A percentile compares a stretch with the other conserved stretches of the same genome.
Evolutionary conservation across 2,888 invertebrate genomes (phyloP).

Genomic region (Leucoptera coffeella): DNA sequence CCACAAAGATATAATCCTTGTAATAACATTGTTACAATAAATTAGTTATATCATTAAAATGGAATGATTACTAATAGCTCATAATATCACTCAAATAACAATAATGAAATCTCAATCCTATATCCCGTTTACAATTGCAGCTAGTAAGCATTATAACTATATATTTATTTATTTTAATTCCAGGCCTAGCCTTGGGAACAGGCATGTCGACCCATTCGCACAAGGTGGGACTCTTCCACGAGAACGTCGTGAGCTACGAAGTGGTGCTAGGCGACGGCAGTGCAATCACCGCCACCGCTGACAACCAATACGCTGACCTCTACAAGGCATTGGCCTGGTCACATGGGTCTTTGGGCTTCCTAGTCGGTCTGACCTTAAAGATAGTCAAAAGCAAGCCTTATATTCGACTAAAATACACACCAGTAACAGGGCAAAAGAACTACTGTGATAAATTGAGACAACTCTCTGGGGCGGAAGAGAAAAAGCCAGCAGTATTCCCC

Average conservation of each 20-base stretch:
- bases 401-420: conserved; percentile 58
- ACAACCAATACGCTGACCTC: conserved; percentile 53
- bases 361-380: conserved; percentile 57
- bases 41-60: too few species aligned
- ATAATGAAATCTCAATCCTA: too few species aligned
- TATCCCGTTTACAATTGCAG: too few species aligned
- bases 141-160: too few species aligned
- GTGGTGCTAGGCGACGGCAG: conserved; percentile 59
- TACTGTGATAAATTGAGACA: conserved; percentile 59
- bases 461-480: conserved; percentile 51
- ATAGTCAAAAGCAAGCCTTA: conserved; percentile 60
- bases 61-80: too few species aligned
- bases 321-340: conserved; percentile 60
- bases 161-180: too few species aligned
- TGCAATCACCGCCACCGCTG: conserved; percentile 46
- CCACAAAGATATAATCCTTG: too few species aligned
- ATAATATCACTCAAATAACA: too few species aligned
- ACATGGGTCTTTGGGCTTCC: conserved; percentile 60
- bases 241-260: conserved; percentile 59
- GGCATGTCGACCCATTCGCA: conserved; percentile 73
- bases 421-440: conserved; percentile 54
- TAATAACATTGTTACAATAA: too few species aligned
- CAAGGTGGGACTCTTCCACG: conserved; percentile 64
- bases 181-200: conserved; percentile 59
- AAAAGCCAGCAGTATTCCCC: conserved; percentile 30